Base-by-base conservation (phyloP, 35 echinoderm and acorn worm genomes). In the Holothuria glaberrima region DNA sequence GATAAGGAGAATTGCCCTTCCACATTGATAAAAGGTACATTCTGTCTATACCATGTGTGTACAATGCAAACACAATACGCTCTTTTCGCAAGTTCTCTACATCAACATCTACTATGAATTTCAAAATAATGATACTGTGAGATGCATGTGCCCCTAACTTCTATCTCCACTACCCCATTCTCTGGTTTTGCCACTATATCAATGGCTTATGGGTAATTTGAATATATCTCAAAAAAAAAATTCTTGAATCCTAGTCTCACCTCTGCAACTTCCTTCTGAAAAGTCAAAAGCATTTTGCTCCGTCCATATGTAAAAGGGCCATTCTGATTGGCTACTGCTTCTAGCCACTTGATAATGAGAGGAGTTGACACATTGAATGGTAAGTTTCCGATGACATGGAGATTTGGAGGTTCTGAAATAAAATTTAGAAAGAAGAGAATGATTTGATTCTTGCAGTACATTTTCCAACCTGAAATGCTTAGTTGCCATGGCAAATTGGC, bases 301-400 rank as follows among this genome's bases (percentile, higher is more conserved):
- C 97, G 77, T 5, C 97, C 97, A 86, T 87, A 91, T 48, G 67
- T 68, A 71, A 99, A 99, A 18, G 93, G 90, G 2, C 93, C 93
- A 4, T 61, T 93, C 66, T 81, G 90, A 72, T 92, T 93, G 64
- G 97, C 87, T 33, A 95, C 68, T 32, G 87, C 91, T 29, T 92
- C 97, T 19, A 99, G 59, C 97, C 97, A 99, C 44, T 89, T 68
- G 61, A 99, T 89, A 19, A 99, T 99, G 22, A 99, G 91, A 41
- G 97, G 97, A 32, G 94, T 94, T 9, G 97, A 99, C 13, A 99
- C 97, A 64, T 95, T 99, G 71, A 99, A 99, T 56, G 97, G 97
- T 20, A 99, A 87, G 56, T 99, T 99, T 26, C 97, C 97, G 59
- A 99, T 88, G 30, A 99, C 75, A 56, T 99, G 93, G 21, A 94